Evolutionary conservation across 1,140 invertebrate genomes (phyloP).

Genomic region (Scaptomyza montana): DNA sequence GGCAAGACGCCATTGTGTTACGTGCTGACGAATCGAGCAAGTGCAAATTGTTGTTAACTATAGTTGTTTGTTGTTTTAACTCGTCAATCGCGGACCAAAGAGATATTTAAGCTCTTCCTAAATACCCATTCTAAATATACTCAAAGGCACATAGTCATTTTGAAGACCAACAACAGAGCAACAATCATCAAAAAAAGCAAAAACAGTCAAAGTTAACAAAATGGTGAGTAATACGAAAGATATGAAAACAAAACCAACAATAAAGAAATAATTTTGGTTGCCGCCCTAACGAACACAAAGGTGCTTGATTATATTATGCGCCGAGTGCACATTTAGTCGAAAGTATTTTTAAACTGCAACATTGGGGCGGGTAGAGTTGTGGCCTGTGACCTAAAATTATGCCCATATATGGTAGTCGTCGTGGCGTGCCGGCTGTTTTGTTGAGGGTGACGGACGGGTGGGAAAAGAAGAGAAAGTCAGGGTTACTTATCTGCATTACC

Average conservation of each 20-base stretch:
- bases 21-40: slow-evolving; percentile 52
- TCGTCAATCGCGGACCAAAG: slow-evolving; percentile 8
- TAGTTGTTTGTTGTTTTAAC: slow-evolving; percentile 2
- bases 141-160: neutral
- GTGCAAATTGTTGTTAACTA: slow-evolving; percentile 36
- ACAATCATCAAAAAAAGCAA: slow-evolving; percentile 13
- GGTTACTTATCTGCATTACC: slow-evolving; percentile 45
- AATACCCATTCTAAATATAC: slow-evolving; percentile 6
- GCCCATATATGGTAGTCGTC: slow-evolving; percentile 70
- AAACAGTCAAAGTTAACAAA: slow-evolving; percentile 46
- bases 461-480: neutral
- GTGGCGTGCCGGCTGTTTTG: slow-evolving; percentile 49
- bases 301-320: neutral
- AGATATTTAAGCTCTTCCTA: slow-evolving; percentile 1
- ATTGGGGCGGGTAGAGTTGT: slow-evolving; percentile 2
- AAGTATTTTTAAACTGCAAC: slow-evolving; percentile 1
- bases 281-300: slow-evolving; percentile 27
- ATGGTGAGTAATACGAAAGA: slow-evolving; percentile 68
- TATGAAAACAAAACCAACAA: slow-evolving; percentile 28
- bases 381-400: slow-evolving; percentile 53
- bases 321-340: neutral
- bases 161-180: neutral
- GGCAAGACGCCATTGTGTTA: slow-evolving; percentile 50
- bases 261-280: slow-evolving; percentile 25
- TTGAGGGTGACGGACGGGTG: neutral